Evolutionary conservation across 1,140 invertebrate species (phyloP), one percentile per base, ranked within the genome.

Genomic region (Eubasilissa regina): DNA sequence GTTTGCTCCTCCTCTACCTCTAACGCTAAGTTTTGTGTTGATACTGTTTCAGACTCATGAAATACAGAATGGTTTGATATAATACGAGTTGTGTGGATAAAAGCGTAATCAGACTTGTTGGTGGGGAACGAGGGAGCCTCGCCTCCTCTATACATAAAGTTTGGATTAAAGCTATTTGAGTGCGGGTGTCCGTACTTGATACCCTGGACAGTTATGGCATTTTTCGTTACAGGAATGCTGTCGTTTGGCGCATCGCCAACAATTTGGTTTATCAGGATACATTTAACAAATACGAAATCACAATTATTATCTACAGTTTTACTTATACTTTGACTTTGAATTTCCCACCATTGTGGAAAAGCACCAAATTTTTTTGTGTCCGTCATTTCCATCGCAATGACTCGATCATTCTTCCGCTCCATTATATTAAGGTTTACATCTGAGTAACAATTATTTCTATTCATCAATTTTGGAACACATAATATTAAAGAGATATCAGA

Each of bases 211-310:
- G 87, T 90, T 90, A 89, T 89, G 89, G 87, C 88, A 87, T 89
- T 87, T 87, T 87, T 89, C 85, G 84, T 87, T 88, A 88, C 89
- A 91, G 91, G 91, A 92, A 92, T 92, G 91, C 91, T 90, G 90
- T 90, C 87, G 85, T 87, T 88, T 86, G 89, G 89, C 89, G 85
- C 87, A 83, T 86, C 88, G 91, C 90, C 91, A 89, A 89, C 88
- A 87, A 89, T 90, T 89, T 89, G 88, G 88, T 89, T 89, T 87
- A 88, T 87, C 88, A 87, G 88, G 87, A 89, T 88, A 87, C 87
- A 87, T 88, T 89, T 87, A 87, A 89, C 86, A 88, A 88, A 86
- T 84, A 87, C 86, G 87, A 87, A 88, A 89, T 89, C 89, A 89
- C 89, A 89, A 89, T 87, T 87, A 88, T 88, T 88, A 89, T 89